Base-by-base conservation (phyloP, 2,113 vertebrate species). In the Chamaetylas fuelleborni region DNA sequence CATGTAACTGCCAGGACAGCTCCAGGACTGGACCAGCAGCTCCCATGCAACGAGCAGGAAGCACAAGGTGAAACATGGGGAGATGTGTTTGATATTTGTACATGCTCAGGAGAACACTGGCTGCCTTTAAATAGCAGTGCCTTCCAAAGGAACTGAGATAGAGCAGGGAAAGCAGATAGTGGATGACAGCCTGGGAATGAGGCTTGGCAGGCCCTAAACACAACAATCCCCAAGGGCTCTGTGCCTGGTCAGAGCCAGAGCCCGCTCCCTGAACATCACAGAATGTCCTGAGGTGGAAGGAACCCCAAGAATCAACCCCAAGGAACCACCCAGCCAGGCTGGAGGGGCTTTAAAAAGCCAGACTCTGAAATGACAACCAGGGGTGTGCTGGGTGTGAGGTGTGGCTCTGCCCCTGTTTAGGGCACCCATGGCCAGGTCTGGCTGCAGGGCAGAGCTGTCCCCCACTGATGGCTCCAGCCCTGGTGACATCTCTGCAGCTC, bases 191-290 rank as follows among this genome's bases (percentile, higher is more conserved):
- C 28, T 69, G 43, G 34, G 74, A 76, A 12, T 4, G 42, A 57
- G 61, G 29, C n/a, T n/a, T 2, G 29, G 47, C 5, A 48, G 71
- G 45, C 29, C 18, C 79, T 22, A n/a, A 10, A 5, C 0, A 1
- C 31, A 33, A n/a, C 33, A 40, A 31, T 18, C 20, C 28, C 7
- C 7, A 9, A 22, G 64, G 12, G 2, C 19, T 45, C 51, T 0
- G 11, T 17, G 74, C n/a, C 33, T 26, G 28, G 1, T 10, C 1
- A 16, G 29, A 43, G 50, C 19, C 48, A 40, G 33, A 50, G 56
- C 31, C 1, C 0, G 1, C 5, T 20, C 36, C 53, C 36, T 1
- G 0, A 18, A 3, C 29, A 25, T 4, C 60, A 14, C 51, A 16
- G 22, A 14, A 11, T 2, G 14, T 3, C 60, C 77, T 3, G 26